Conservation (phyloP, 2,113 vertebrate species). For the Thalassarche chlororhynchos region DNA sequence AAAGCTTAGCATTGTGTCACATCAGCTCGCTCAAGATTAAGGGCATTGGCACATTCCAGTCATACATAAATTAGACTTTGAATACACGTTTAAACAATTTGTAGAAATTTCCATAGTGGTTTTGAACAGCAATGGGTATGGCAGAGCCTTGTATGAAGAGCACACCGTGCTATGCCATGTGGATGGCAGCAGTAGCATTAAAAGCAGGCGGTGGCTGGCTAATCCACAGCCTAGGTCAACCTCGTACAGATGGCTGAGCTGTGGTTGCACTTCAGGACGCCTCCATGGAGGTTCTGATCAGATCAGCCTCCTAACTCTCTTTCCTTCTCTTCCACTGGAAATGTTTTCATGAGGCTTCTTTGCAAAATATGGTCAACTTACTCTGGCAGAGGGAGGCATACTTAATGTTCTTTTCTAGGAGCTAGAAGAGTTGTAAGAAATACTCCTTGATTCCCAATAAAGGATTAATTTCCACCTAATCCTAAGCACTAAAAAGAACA, state of each 20-base stretch:
- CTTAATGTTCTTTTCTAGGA: constrained; percentile 11
- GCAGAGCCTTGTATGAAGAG: neutral
- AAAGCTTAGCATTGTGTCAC: neutral
- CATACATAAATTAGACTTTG: neutral
- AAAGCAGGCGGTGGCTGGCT: neutral
- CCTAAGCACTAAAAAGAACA: constrained; percentile 42
- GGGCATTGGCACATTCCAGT: neutral
- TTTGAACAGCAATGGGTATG: neutral
- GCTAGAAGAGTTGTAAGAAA: neutral
- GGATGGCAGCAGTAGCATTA: neutral
- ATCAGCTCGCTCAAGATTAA: neutral
- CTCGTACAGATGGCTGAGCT: neutral
- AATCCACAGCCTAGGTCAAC: neutral
- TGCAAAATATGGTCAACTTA: neutral
- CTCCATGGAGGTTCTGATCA: neutral
- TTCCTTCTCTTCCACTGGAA: neutral
- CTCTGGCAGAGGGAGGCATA: neutral
- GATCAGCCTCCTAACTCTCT: neutral
- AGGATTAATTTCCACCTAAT: constrained; percentile 43
- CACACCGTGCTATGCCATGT: neutral
- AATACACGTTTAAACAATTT: neutral
- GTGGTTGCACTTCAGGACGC: neutral
- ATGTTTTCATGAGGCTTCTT: neutral
- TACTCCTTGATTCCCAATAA: constrained; percentile 23
- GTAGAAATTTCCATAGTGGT: neutral